Conservation (phyloP, 2,113 vertebrate species). For the Hippopotamus amphibius region DNA sequence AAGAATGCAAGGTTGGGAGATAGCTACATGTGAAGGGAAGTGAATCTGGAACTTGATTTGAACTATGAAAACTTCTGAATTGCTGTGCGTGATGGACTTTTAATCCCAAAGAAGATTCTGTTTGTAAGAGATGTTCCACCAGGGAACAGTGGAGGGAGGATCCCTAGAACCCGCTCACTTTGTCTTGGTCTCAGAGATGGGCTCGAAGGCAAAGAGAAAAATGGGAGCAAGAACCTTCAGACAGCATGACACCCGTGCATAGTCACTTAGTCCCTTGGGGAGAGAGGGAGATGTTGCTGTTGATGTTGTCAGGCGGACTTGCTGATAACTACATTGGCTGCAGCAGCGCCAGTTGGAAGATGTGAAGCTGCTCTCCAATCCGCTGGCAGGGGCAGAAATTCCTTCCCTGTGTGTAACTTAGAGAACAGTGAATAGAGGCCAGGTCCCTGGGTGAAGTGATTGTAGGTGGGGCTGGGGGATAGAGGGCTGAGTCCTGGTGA, state of each 20-base stretch:
- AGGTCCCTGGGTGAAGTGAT: neutral
- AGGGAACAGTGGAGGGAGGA: neutral
- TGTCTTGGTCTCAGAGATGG: neutral
- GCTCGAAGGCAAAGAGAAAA: neutral
- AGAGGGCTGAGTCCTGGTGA: neutral
- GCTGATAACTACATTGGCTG: neutral
- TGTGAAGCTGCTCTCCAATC: neutral
- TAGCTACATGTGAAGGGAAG: neutral
- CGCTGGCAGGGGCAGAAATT: neutral
- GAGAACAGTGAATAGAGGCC: neutral
- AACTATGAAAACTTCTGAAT: neutral
- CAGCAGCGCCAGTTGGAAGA: neutral
- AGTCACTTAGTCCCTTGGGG: neutral
- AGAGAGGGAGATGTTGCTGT: neutral
- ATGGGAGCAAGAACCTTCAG: neutral
- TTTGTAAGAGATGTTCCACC: neutral
- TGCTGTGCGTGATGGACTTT: neutral
- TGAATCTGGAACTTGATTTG: neutral
- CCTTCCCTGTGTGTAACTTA: slow-evolving; percentile 41
- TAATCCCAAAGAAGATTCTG: neutral
- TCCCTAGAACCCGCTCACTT: neutral
- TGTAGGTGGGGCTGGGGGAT: neutral
- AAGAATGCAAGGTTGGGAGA: neutral
- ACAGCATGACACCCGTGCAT: neutral
- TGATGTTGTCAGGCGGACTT: neutral